phyloP scores from a whole-genome alignment of 2,888 invertebrate genomes.

The Disparrhopalites patrizii region DNA sequence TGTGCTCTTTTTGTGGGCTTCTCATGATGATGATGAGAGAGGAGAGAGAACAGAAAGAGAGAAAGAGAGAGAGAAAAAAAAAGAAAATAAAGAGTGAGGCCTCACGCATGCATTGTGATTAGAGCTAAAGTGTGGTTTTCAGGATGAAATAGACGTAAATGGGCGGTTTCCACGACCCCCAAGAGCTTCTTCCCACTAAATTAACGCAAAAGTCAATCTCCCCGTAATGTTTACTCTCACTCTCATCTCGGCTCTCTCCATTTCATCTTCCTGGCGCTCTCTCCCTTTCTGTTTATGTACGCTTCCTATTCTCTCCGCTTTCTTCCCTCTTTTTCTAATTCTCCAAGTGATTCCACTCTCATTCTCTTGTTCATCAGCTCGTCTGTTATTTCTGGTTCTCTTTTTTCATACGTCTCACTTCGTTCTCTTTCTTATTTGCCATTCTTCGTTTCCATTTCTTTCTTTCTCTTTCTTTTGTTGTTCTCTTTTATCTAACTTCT shows the following conservation, averaged over 20 bases:
- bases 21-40: constrained; percentile 6
- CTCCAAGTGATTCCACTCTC: too few relatives aligned
- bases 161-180: constrained; percentile 41
- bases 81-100: constrained; percentile 13
- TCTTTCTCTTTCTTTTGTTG: too few relatives aligned
- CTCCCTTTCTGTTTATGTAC: background rate
- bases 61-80: background rate
- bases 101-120: constrained; percentile 39
- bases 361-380: too few relatives aligned
- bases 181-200: constrained; percentile 43
- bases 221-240: constrained; percentile 29
- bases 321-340: too few relatives aligned
- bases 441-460: too few relatives aligned
- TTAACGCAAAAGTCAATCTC: constrained; percentile 46
- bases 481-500: too few relatives aligned
- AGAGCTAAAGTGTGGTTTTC: constrained; percentile 41
- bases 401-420: too few relatives aligned
- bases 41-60: background rate
- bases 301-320: too few relatives aligned
- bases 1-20: background rate
- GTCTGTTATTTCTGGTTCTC: too few relatives aligned
- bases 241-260: constrained; percentile 27
- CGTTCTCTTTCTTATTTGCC: too few relatives aligned
- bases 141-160: constrained; percentile 39
- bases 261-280: constrained; percentile 17